Evolutionary conservation across 2,797 vertebrate genomes (phyloP).

Genomic region (Streptopelia turtur): DNA sequence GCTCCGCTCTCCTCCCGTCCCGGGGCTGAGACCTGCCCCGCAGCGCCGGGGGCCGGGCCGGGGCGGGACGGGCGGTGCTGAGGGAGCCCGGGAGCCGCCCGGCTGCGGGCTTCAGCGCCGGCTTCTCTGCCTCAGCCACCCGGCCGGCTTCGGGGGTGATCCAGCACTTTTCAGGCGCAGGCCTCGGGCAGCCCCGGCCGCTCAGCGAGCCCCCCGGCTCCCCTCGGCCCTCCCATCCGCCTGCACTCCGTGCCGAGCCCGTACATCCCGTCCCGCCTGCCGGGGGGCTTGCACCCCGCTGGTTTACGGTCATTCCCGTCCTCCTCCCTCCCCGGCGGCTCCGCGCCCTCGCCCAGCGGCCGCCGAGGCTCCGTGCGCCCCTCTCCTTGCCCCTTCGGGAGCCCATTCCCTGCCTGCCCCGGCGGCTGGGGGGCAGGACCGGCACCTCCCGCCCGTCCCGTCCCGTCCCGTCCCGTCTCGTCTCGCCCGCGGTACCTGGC

Average conservation of each 20-base stretch:
- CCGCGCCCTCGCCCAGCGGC: not conserved
- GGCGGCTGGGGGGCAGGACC: not conserved
- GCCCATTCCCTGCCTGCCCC: not conserved
- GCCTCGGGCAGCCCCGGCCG: not conserved
- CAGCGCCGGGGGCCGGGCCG: not conserved
- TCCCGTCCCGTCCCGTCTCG: not conserved
- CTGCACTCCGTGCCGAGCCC: not conserved
- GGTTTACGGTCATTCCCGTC: not conserved
- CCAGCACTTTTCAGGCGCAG: not conserved
- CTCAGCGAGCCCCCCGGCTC: not conserved
- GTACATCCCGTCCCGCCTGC: not conserved
- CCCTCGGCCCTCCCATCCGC: not conserved
- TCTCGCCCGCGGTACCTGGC: not conserved
- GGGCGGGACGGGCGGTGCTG: not conserved
- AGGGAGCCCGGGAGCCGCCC: not conserved
- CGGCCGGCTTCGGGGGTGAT: not conserved
- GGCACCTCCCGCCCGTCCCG: too few species aligned
- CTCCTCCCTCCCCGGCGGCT: not conserved
- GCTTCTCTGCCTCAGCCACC: not conserved
- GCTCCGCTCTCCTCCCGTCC: accelerated
- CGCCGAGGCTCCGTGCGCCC: not conserved
- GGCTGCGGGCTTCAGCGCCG: not conserved
- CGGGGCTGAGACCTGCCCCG: not conserved
- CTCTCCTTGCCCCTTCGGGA: not conserved
- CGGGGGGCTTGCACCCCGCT: too few species aligned